Base-by-base conservation (phyloP, 2,888 invertebrate genomes). In the Cosmopolites sordidus region DNA sequence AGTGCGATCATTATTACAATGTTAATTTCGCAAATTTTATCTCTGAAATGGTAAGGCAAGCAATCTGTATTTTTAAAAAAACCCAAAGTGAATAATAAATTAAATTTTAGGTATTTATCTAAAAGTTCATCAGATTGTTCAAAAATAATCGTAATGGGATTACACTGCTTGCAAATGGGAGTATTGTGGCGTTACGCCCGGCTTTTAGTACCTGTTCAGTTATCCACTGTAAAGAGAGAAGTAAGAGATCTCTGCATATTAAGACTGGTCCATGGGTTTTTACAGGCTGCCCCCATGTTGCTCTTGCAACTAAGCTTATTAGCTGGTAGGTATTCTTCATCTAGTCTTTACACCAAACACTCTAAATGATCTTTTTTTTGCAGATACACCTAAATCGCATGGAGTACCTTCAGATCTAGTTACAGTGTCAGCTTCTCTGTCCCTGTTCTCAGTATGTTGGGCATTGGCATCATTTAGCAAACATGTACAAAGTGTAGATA, bases 401-500 rank as follows among this genome's bases (percentile, higher is more conserved):
- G 72, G 69, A 40, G 81, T 87, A 54, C 83, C 89, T 58, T 82
- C 83, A 12, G 87, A 91, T 70, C 73, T 92, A 55, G 86, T 89
- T 64, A 83, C 87, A 55, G 87, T 92, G 30, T 90, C 92, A 0
- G 87, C 90, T 2, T 83, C 84, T 0, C 73, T 92, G 1, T 91
- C 90, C 0, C 75, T 93, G 43, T 88, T 92, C 76, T 89, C 87
- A 53, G 86, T 92, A 42, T 92, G 92, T 68, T 93, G 93, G 93
- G 88, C 91, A 40, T 78, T 94, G 18, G 92, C 92, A 15, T 91
- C 91, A 62, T 93, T 92, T 73, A 90, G 88, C 71, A 92, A 92
- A 76, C 90, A 92, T 69, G 88, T 92, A 50, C 86, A 88, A 66
- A 89, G 89, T 70, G 84, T 92, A 1, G 91, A 92, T 70, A 81